phyloP scores from a whole-genome alignment of 2,113 vertebrate genomes.

The Xiphophorus couchianus region DNA sequence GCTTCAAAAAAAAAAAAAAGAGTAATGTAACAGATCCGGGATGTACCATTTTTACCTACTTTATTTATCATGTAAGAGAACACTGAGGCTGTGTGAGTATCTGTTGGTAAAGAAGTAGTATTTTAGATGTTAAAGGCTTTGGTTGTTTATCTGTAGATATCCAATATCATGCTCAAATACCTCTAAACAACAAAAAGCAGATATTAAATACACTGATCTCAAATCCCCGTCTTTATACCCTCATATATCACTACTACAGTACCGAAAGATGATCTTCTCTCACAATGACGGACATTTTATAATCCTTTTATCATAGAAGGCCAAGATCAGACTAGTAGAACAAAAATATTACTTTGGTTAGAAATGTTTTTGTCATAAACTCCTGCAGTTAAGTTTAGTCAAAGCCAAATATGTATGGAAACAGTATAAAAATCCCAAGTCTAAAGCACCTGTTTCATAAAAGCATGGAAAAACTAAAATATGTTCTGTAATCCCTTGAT shows the following conservation, averaged over 20 bases:
- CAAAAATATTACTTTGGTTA: no score
- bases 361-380: background rate
- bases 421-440: no score
- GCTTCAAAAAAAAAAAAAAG: no score
- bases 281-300: slow-evolving; percentile 27
- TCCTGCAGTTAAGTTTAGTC: background rate
- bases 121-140: background rate
- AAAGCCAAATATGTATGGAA: no score
- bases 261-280: background rate
- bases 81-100: no score
- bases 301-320: slow-evolving; percentile 29
- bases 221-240: slow-evolving; percentile 7
- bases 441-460: no score
- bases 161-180: background rate
- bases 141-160: slow-evolving; percentile 12
- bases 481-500: slow-evolving; percentile 28
- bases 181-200: slow-evolving; percentile 7
- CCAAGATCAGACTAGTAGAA: background rate
- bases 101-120: no score
- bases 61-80: no score
- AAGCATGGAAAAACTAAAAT: background rate
- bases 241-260: background rate
- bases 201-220: slow-evolving; percentile 16
- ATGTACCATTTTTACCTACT: no score
- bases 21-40: no score